Evolutionary conservation across 2,797 vertebrate species (phyloP), one percentile per base, ranked within the genome.

Genomic region (Acipenser transmontanus): DNA sequence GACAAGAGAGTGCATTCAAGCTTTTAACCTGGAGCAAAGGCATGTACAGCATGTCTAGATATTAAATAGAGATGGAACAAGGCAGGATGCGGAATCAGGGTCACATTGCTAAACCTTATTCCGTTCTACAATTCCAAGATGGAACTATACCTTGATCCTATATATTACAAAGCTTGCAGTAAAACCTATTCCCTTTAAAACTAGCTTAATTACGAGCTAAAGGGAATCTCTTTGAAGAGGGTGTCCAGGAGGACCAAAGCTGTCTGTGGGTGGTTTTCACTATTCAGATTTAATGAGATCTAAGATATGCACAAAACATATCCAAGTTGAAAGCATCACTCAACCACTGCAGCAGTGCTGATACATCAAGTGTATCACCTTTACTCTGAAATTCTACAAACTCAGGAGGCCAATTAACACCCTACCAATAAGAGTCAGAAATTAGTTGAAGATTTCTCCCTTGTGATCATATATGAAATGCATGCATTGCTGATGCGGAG

Each of bases 321-420:
- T 90, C 80, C 81, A 85, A 88, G 84, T 87, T 88, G 82, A 90
- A 90, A 86, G 81, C 84, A 85, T 83, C 86, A 86, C 89, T 93
- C 92, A 89, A 89, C 86, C 86, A 84, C 90, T 93, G 88, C 86
- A 87, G 89, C 90, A 84, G 85, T 92, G 91, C 92, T 93, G 91
- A 93, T 91, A 89, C 92, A 92, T 93, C 94, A 95, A 95, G 92
- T 92, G 88, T 91, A 89, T 82, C 86, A 91, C 85, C 89, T 90
- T 93, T 91, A 91, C 88, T 89, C 91, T 92, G 88, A 82, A 87
- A 86, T 88, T 88, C 87, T 86, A 91, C 86, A 86, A 88, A 88
- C 92, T 89, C 90, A 87, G 88, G 90, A 92, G 89, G 88, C 91
- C 93, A 93, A 94, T 94, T 94, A 94, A 90, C 90, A 91, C 89